These are phyloP conservation scores for Leptodactylus fuscus DNA, from an alignment of 2,113 vertebrate genomes.

Conservation along the genomic window DNA sequence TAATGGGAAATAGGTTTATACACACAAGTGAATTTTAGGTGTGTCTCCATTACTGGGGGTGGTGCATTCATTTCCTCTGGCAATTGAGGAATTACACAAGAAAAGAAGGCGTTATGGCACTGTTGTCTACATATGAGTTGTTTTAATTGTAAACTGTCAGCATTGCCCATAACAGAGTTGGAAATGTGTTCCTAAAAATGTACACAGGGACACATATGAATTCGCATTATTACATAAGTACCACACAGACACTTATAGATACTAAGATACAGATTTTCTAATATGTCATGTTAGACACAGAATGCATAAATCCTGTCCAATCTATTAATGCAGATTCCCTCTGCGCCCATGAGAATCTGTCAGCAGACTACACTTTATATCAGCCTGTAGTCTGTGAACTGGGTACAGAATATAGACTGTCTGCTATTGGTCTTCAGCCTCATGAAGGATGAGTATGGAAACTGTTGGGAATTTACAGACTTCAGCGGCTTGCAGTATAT, in stretches of 20 bases:
- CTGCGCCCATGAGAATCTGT: neutral
- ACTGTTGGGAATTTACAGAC: too few relatives aligned
- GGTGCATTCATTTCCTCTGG: slow-evolving; percentile 15
- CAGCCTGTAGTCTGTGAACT: neutral
- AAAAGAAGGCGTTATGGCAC: neutral
- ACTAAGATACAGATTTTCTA: neutral
- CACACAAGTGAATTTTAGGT: neutral
- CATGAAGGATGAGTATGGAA: neutral
- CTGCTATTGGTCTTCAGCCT: neutral
- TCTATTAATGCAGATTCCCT: neutral
- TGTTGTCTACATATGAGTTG: neutral
- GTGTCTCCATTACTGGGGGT: slow-evolving; percentile 20
- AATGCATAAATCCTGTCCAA: neutral
- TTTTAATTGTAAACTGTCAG: slow-evolving; percentile 11
- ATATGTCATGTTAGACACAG: neutral
- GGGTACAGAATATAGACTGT: too few relatives aligned
- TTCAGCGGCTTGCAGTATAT: too few relatives aligned
- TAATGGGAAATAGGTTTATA: slow-evolving; percentile 8
- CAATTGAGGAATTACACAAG: slow-evolving; percentile 16
- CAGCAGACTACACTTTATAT: neutral
- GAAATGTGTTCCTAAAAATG: neutral
- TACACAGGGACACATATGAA: neutral
- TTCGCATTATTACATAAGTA: neutral
- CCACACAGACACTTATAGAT: neutral
- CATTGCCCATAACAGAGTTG: neutral